Base-by-base conservation (phyloP, 2,113 vertebrate species). In the Megaceryle maxima region DNA sequence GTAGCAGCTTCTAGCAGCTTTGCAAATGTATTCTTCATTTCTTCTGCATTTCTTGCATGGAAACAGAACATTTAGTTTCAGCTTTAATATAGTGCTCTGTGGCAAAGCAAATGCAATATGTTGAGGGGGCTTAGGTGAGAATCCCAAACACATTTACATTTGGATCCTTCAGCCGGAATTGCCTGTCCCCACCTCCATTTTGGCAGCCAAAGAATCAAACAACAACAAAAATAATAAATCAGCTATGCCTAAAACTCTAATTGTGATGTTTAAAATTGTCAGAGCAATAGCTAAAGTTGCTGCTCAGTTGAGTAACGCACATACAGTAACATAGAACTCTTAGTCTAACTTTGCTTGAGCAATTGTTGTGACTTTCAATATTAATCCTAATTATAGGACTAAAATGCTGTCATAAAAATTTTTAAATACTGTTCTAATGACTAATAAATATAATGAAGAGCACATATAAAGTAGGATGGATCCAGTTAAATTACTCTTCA, bases 341-440 rank as follows among this genome's bases (percentile, higher is more conserved):
- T 68, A 84, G 59, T 87, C 63, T 81, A 91, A 92, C 53, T 89
- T 97, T 8, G 0, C 68, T 64, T 91, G 78, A 91, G 43, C 19
- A 81, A 81, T 81, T 87, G 60, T 64, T 95, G 46, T 80, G 87
- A 88, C 63, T 94, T 94, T 74, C 33, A 60, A 39, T 86, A 93
- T 91, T 90, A 92, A 94, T 86, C 81, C 75, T 92, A 96, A 95
- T 95, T 95, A 96, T 60, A 83, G 33, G 53, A 88, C 57, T 72
- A 83, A 88, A 95, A 95, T 88, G 18, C 31, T 91, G 92, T 84
- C 66, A 95, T 96, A 96, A 94, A 96, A 94, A 95, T 82, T 20
- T 51, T 72, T 68, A 88, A 92, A 81, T 10, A 79, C 55, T 64
- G 5, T 56, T 59, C 59, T 74, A 70, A 78, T 66, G 25, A 91